These are phyloP conservation scores for Hemiscyllium ocellatum DNA, from an alignment of 2,113 vertebrate genomes.

Conservation along the genomic window DNA sequence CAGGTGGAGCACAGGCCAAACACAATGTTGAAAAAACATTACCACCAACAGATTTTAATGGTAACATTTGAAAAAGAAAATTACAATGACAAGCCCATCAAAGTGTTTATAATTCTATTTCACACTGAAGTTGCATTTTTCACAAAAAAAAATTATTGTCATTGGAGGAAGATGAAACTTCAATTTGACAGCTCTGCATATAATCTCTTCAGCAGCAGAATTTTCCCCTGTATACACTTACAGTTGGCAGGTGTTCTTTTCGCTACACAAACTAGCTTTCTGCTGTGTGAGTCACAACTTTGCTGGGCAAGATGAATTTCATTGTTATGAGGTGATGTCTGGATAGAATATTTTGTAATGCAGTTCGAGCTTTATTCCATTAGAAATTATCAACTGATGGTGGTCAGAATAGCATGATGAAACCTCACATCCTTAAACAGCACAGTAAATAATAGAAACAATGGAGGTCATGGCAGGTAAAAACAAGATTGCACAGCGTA, in stretches of 20 bases:
- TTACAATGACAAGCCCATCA: neutral
- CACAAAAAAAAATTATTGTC: neutral
- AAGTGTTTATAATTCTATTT: neutral
- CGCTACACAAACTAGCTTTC: neutral
- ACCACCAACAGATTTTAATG: neutral
- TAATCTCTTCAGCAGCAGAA: neutral
- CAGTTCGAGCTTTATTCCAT: neutral
- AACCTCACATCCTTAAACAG: neutral
- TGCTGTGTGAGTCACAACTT: neutral
- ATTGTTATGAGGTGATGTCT: neutral
- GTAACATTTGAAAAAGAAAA: neutral
- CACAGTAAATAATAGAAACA: neutral
- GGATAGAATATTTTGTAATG: neutral
- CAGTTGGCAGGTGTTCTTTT: neutral
- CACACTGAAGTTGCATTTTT: conserved; percentile 18
- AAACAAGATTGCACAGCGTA: neutral
- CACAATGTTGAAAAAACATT: neutral
- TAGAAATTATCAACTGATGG: neutral
- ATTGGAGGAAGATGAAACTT: neutral
- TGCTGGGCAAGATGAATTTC: neutral
- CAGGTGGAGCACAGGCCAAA: neutral
- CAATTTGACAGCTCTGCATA: neutral
- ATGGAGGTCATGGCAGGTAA: neutral
- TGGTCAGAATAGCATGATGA: neutral
- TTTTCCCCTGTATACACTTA: neutral